These are phyloP conservation scores for Nomada fabriciana DNA, from an alignment of 2,888 invertebrate genomes.

Conservation along the genomic window DNA sequence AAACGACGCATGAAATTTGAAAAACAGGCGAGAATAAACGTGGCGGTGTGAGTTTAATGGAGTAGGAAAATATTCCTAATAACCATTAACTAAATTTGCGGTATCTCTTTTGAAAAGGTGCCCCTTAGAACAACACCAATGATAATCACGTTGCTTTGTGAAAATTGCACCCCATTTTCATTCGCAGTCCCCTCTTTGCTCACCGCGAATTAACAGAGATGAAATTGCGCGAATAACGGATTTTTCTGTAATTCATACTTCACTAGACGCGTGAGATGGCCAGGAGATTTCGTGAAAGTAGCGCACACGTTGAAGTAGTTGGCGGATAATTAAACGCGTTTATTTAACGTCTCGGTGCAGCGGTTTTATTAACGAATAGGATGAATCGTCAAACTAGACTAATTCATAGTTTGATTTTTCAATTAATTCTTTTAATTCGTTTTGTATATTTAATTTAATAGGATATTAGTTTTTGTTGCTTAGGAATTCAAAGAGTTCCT, in stretches of 20 bases:
- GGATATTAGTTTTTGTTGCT: too few species aligned
- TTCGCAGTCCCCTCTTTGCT: neutral
- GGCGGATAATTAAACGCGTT: conserved; percentile 24
- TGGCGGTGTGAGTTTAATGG: neutral
- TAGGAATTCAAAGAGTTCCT: too few species aligned
- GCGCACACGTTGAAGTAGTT: conserved; percentile 5
- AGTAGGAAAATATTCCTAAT: neutral
- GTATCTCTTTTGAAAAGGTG: neutral
- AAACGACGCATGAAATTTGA: neutral
- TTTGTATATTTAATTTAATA: too few species aligned
- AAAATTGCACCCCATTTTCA: conserved; percentile 42
- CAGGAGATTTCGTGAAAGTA: conserved; percentile 16
- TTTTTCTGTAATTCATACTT: conserved; percentile 18
- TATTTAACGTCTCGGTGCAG: conserved; percentile 2
- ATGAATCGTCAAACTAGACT: neutral
- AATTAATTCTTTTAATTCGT: neutral
- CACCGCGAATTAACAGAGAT: conserved; percentile 51
- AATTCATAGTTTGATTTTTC: neutral
- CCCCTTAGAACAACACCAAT: conserved; percentile 38
- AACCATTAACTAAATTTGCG: conserved; percentile 22
- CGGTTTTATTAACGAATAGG: too few species aligned
- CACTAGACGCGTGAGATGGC: conserved; percentile 25
- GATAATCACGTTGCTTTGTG: conserved; percentile 60
- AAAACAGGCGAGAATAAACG: neutral
- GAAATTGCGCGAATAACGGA: conserved; percentile 37